Percentiles rank a stretch among this genome's conserved stretches.
Conservation (phyloP, 2,113 vertebrate genomes). For the Gadus macrocephalus region DNA sequence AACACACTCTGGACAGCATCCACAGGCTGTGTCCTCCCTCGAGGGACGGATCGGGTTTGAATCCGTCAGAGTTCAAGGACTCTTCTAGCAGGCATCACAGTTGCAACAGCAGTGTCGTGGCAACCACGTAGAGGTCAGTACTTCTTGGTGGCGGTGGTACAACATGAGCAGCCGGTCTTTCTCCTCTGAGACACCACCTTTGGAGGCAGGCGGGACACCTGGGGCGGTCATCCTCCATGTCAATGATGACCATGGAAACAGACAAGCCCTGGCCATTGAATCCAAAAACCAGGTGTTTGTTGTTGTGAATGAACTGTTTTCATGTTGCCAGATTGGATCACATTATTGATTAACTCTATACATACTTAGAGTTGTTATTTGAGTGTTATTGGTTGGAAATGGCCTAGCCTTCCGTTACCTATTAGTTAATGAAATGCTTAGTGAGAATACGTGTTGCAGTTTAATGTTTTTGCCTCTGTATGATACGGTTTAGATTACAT, state of each 20-base stretch:
- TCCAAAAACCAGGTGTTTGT: slow-evolving; percentile 47
- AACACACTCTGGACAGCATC: slow-evolving; percentile 20
- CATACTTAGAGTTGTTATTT: too few relatives aligned
- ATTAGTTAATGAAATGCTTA: too few relatives aligned
- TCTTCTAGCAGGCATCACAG: slow-evolving; percentile 63
- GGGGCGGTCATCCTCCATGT: slow-evolving; percentile 48
- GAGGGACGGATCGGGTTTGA: slow-evolving; percentile 47
- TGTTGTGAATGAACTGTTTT: slow-evolving; percentile 39
- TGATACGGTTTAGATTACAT: too few relatives aligned
- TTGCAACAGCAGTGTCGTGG: slow-evolving; percentile 34
- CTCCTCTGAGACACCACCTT: slow-evolving; percentile 64
- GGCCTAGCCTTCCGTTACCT: too few relatives aligned
- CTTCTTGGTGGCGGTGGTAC: slow-evolving; percentile 61
- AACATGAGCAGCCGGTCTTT: slow-evolving; percentile 65
- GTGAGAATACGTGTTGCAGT: too few relatives aligned
- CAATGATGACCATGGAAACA: slow-evolving; percentile 49
- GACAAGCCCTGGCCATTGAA: slow-evolving; percentile 34
- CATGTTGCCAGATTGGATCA: slow-evolving; percentile 27
- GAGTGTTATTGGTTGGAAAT: too few relatives aligned
- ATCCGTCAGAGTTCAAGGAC: slow-evolving; percentile 50
- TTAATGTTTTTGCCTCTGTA: too few relatives aligned
- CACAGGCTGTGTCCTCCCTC: slow-evolving; percentile 33
- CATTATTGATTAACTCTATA: too few relatives aligned
- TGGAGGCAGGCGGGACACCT: slow-evolving; percentile 46
- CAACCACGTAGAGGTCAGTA: slow-evolving; percentile 42